A percentile compares a stretch with the other conserved stretches of the same genome.
phyloP scores from a whole-genome alignment of 2,888 invertebrate species.

The Hofmannophila pseudospretella region DNA sequence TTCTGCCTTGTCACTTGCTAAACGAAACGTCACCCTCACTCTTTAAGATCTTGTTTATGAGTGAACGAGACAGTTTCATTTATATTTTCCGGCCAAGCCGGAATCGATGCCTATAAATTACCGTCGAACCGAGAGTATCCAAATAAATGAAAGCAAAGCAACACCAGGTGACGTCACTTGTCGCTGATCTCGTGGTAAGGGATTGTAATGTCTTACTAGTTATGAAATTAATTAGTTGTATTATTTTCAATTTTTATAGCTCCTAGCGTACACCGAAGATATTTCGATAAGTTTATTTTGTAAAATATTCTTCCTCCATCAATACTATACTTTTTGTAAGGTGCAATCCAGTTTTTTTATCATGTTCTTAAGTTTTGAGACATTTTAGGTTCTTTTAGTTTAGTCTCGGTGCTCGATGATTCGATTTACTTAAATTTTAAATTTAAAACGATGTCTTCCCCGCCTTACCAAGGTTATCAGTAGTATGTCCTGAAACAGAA shows the following conservation, averaged over 20 bases:
- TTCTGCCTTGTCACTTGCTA: too few species aligned
- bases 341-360: conserved; percentile 43
- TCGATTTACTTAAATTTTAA: conserved; percentile 26
- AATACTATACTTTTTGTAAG: conserved; percentile 62
- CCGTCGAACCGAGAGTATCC: conserved; percentile 9
- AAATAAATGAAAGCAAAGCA: conserved; percentile 29
- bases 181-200: conserved; percentile 78
- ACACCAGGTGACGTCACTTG: conserved; percentile 64
- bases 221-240: conserved; percentile 78
- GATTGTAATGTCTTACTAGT: conserved; percentile 76
- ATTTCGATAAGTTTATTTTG: conserved; percentile 78
- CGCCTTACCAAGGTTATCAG: conserved; percentile 36
- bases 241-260: conserved; percentile 78
- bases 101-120: too few species aligned
- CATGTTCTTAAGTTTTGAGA: conserved; percentile 31
- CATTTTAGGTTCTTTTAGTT: conserved; percentile 31
- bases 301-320: conserved; percentile 76
- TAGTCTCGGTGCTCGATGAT: conserved; percentile 38
- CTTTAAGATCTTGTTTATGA: too few species aligned
- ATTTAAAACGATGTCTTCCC: conserved; percentile 62
- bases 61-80: too few species aligned
- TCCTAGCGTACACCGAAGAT: conserved; percentile 79
- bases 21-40: too few species aligned
- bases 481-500: conserved; percentile 38
- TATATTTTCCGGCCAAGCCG: too few species aligned